Evolutionary conservation across 1,140 invertebrate species (phyloP), one percentile per base, ranked within the genome.

Genomic region (Drosophila bocqueti): DNA sequence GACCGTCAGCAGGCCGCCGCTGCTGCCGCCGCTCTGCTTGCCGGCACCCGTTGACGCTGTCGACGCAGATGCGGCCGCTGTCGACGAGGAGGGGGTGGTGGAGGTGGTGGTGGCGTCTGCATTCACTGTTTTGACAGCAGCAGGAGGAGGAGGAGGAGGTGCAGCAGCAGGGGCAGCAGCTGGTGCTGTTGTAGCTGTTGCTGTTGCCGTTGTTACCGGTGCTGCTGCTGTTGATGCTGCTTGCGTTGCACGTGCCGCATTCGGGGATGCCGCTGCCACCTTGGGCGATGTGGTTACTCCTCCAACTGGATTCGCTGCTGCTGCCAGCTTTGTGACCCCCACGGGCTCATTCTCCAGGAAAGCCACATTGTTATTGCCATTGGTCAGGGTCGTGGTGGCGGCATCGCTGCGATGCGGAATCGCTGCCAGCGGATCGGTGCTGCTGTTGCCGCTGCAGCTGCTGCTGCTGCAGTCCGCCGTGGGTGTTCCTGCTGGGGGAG

Each of bases 1-100:
- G 40, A 90, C 85, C 31, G 78, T 89, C 9, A 90, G 58, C 46
- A 90, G 64, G 0, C 63, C 74, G 55, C 75, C 76, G 55, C 75
- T 76, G 54, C 66, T 79, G 5, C 40, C 29, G 40, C 66, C 47
- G 47, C 62, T 55, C 63, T 68, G 67, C 47, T 67, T 67, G 18
- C 58, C 31, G 49, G 59, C 43, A 1, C 54, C 54, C 34, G 52
- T 62, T 36, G 36, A 38, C 16, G 60, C 36, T 13, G 21, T 46
- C 4, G 57, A 57, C 24, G 52, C 76, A 46, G 36, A 46, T 7
- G 60, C 36, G 4, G 55, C 61, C 9, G 57, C 72, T 29, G 83
- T 45, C 24, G 79, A 60, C 4, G 63, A 66, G 16, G 63, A 63
- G 11, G 63, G 42, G 58, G 57, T 29, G 26, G 57, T 46, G 40